Percentiles rank a stretch among this genome's conserved stretches.
phyloP scores from a whole-genome alignment of 2,888 invertebrate species.

The Gymnocheta viridis region DNA sequence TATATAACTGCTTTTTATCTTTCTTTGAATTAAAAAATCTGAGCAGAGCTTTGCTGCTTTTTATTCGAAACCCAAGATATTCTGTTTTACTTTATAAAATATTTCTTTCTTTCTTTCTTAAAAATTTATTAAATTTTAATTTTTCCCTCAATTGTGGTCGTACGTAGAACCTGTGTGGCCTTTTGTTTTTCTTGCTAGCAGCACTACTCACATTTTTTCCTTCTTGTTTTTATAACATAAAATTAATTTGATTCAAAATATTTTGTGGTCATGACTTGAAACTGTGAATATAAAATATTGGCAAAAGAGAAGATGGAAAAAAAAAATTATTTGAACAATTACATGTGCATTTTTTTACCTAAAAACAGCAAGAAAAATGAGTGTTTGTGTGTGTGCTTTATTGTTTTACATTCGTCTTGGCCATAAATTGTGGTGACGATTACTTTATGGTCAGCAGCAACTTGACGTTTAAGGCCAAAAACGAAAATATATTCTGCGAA shows the following conservation, averaged over 20 bases:
- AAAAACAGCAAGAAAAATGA: not conserved
- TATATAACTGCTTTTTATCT: too few relatives aligned
- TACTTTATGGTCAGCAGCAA: slow-evolving; percentile 50
- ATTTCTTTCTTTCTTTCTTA: not conserved
- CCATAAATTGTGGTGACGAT: slow-evolving; percentile 58
- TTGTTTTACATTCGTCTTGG: slow-evolving; percentile 25
- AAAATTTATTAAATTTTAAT: not conserved
- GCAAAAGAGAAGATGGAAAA: not conserved
- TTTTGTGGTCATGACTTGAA: slow-evolving; percentile 50
- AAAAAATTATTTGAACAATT: not conserved
- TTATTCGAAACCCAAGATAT: too few relatives aligned
- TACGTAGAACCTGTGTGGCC: slow-evolving; percentile 5
- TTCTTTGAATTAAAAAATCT: too few relatives aligned
- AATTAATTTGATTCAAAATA: slow-evolving; percentile 34
- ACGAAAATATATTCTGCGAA: not conserved
- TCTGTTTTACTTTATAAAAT: not conserved
- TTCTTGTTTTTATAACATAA: not conserved
- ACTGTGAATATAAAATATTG: slow-evolving; percentile 38
- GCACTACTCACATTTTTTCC: not conserved
- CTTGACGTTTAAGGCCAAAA: slow-evolving; percentile 45
- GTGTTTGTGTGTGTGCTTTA: slow-evolving; percentile 13
- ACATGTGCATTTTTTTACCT: not conserved
- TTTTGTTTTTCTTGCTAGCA: not conserved
- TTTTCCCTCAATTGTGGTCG: not conserved
- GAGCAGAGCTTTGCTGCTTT: too few relatives aligned